phyloP scores from a whole-genome alignment of 2,888 invertebrate species.

The Brenthis daphne region DNA sequence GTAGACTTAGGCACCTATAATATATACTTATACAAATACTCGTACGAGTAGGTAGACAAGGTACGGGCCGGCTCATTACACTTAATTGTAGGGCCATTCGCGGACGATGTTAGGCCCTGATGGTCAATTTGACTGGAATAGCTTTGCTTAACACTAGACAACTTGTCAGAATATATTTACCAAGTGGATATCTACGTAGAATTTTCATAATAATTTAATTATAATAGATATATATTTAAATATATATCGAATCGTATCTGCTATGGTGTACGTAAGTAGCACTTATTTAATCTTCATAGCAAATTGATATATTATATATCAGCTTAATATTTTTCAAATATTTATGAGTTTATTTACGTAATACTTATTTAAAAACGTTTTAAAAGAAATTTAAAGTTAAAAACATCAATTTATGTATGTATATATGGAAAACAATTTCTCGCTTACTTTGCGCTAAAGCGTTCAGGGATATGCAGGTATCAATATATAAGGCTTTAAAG shows the following conservation, averaged over 20 bases:
- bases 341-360: no score
- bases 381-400: neutral
- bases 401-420: conserved; percentile 24
- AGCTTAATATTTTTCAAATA: no score
- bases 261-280: no score
- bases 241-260: no score
- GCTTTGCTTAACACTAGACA: conserved; percentile 60
- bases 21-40: conserved; percentile 35
- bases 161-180: conserved; percentile 60
- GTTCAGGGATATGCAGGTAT: conserved; percentile 64
- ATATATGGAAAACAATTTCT: conserved; percentile 69
- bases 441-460: conserved; percentile 72
- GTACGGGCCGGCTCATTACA: conserved; percentile 71
- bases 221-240: no score
- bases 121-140: conserved; percentile 66
- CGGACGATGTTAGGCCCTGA: conserved; percentile 67
- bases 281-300: no score
- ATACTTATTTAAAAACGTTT: no score
- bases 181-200: conserved; percentile 9
- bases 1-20: conserved; percentile 12
- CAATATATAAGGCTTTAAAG: conserved; percentile 68
- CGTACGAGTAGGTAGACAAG: conserved; percentile 57
- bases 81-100: conserved; percentile 80
- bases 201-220: neutral
- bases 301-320: no score